Evolutionary conservation across 1,140 invertebrate species (phyloP), one percentile per base, ranked within the genome.

Genomic region (Frieseomelitta varia): DNA sequence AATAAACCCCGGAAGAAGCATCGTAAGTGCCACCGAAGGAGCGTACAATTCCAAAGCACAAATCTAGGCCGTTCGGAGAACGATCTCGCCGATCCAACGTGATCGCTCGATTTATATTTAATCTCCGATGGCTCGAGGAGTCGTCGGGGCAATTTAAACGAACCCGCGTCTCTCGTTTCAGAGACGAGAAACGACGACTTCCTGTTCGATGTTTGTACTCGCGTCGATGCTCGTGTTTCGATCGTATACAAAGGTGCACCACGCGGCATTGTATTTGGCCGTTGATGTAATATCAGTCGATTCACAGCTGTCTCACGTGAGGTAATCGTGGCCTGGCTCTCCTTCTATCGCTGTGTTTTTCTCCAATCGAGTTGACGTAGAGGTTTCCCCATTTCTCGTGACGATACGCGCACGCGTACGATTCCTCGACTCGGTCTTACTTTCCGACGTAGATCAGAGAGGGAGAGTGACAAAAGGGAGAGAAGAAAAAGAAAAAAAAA

Each of bases 221-320:
- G 19, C 51, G 2, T 67, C 39, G 39, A 47, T 47, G 39, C 39
- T 56, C 55, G 17, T 8, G 55, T 56, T 17, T n/a, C 55, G 55
- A 3, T 14, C 27, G 47, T 3, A 47, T 58, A 75, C n/a, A 67
- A 34, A 81, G n/a, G 63, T 19, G 19, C 30, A 30, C 30, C 30
- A 2, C 30, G 30, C 30, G n/a, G 80, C 53, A 69, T 82, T 82
- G 72, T 82, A 68, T 82, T 30, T 58, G 53, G 30, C 17, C 51
- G 80, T 82, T 68, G 80, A 82, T 68, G 80, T 76, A 82, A 84
- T 72, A 78, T 71, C 81, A 84, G 81, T 21, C 75, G 81, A 79
- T 73, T 84, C 67, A 72, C 81, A 79, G 81, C 75, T 79, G 81
- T 30, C 55, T 72, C 81, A 84, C 81, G 81, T 84, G 74, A 79